phyloP scores from a whole-genome alignment of 2,797 vertebrate species.

The Podarcis lilfordi region DNA sequence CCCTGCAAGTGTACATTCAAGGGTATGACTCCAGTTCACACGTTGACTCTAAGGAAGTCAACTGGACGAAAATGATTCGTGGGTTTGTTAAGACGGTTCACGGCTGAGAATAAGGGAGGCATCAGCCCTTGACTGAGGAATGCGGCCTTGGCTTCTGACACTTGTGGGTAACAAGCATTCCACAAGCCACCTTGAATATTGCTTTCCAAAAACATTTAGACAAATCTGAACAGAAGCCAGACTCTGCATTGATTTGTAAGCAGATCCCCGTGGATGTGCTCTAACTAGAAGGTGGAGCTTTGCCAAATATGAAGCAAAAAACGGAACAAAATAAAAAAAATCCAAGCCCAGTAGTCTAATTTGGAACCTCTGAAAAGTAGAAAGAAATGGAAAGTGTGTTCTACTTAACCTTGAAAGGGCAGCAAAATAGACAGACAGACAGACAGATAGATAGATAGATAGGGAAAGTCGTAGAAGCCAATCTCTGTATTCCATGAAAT shows the following conservation, averaged over 20 bases:
- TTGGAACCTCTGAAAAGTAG: constrained; percentile 5
- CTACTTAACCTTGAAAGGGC: constrained; percentile 16
- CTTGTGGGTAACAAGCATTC: constrained; percentile 4
- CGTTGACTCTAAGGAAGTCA: not conserved
- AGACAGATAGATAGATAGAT: not conserved
- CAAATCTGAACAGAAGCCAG: constrained; percentile 7
- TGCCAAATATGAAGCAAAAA: not conserved
- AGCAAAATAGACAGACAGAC: not conserved
- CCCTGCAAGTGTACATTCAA: constrained; percentile 13
- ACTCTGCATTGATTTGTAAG: constrained; percentile 9
- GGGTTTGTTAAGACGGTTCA: fast-evolving
- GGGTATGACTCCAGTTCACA: constrained; percentile 7
- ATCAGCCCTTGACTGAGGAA: constrained; percentile 5
- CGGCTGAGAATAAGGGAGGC: constrained; percentile 2
- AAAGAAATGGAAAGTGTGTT: constrained; percentile 19
- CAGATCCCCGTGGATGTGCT: constrained; percentile 17
- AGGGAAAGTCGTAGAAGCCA: not conserved
- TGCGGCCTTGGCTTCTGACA: constrained; percentile 1
- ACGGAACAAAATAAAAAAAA: not conserved
- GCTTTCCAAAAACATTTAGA: constrained; percentile 1
- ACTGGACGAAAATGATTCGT: not conserved
- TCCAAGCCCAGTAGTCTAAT: not conserved
- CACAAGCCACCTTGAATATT: not conserved
- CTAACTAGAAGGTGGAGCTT: constrained; percentile 9
- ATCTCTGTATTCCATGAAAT: not conserved